Conservation (phyloP, 2,797 vertebrate species). For the Anniella stebbinsi region DNA sequence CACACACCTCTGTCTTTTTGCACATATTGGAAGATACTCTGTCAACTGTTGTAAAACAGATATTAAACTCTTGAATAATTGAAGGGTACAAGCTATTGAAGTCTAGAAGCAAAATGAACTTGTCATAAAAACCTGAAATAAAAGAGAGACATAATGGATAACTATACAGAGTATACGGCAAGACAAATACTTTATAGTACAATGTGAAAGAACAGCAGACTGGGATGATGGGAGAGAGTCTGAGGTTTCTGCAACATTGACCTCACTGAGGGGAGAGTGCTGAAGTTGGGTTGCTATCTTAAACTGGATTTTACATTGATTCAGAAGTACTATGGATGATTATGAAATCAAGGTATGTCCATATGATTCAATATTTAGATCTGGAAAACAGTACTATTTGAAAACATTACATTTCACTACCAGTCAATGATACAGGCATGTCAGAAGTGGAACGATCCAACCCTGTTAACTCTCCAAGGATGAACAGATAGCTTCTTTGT, state of each 20-base stretch:
- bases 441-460: constrained; percentile 81
- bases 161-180: constrained; percentile 32
- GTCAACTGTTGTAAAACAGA: constrained; percentile 97
- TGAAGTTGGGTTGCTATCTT: background rate
- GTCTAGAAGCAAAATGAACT: constrained; percentile 97
- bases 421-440: constrained; percentile 45
- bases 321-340: background rate
- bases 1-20: constrained; percentile 82
- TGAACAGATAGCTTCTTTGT: constrained; percentile 81
- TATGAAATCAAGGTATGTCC: background rate
- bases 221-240: background rate
- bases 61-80: constrained; percentile 99
- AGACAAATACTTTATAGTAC: constrained; percentile 46
- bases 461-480: constrained; percentile 73
- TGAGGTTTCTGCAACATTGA: background rate
- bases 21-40: constrained; percentile 80
- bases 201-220: background rate
- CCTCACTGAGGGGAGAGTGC: background rate
- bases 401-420: background rate
- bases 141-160: constrained; percentile 51
- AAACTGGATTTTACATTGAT: background rate
- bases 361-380: background rate
- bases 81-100: constrained; percentile 99
- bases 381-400: background rate
- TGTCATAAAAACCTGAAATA: constrained; percentile 95